Conservation (phyloP, 2,888 invertebrate species). For the Pheosia tremula region DNA sequence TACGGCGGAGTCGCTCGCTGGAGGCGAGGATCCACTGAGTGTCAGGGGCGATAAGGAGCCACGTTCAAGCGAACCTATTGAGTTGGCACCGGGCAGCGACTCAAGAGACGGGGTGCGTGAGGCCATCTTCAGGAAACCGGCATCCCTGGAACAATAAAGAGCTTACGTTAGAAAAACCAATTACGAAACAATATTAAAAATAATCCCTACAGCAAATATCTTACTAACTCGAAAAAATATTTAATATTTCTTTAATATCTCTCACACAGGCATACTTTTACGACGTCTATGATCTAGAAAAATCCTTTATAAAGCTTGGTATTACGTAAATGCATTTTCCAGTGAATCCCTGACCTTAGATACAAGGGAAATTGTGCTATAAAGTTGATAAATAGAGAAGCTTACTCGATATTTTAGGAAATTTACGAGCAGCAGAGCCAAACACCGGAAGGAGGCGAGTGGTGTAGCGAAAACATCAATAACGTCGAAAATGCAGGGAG, state of each 20-base stretch:
- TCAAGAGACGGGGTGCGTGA: constrained; percentile 96
- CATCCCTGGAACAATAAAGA: constrained; percentile 88
- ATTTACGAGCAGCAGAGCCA: constrained; percentile 60
- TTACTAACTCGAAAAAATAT: constrained; percentile 9
- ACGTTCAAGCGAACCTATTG: constrained; percentile 95
- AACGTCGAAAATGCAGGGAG: constrained; percentile 64
- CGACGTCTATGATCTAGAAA: constrained; percentile 19
- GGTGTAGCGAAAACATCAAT: constrained; percentile 67
- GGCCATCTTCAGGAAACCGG: constrained; percentile 96
- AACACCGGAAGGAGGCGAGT: constrained; percentile 58
- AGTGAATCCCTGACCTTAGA: constrained; percentile 57
- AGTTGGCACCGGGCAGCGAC: constrained; percentile 95
- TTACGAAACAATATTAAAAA: not conserved
- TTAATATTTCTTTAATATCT: constrained; percentile 19
- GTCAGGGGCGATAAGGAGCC: constrained; percentile 92
- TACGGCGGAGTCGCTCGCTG: constrained; percentile 93
- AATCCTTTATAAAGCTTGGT: constrained; percentile 33
- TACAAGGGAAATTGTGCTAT: constrained; percentile 54
- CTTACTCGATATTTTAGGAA: constrained; percentile 64
- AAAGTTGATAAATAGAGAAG: constrained; percentile 71
- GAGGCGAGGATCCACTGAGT: constrained; percentile 94
- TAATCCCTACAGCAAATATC: not conserved
- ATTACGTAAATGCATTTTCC: constrained; percentile 55
- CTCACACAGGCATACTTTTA: constrained; percentile 18
- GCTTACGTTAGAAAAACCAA: not conserved